These are phyloP conservation scores for Holocentrus rufus DNA, from an alignment of 2,797 vertebrate genomes.

Conservation along the genomic window DNA sequence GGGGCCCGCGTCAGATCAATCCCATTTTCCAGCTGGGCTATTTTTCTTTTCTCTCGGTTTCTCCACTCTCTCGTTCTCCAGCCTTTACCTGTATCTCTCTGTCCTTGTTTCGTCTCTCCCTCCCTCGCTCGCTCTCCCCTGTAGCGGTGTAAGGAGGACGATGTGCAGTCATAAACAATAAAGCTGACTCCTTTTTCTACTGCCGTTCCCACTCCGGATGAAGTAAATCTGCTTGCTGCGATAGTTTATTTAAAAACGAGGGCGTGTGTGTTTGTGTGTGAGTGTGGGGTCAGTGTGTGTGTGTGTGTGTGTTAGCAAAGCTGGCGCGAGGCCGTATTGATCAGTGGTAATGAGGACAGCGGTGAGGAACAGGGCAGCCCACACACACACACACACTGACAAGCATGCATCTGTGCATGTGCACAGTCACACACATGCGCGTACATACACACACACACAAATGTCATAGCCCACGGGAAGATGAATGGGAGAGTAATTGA, in stretches of 20 bases:
- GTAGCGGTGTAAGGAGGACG: conserved; percentile 37
- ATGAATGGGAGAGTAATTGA: conserved; percentile 74
- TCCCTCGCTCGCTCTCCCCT: background rate
- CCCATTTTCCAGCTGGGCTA: conserved; percentile 23
- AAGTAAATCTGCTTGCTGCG: conserved; percentile 38
- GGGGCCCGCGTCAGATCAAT: conserved; percentile 44
- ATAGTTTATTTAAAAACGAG: conserved; percentile 46
- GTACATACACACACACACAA: conserved; percentile 21
- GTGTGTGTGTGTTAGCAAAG: conserved; percentile 18
- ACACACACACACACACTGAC: conserved; percentile 25
- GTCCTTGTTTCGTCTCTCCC: conserved; percentile 11
- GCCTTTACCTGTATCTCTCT: conserved; percentile 26
- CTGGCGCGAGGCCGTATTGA: conserved; percentile 58
- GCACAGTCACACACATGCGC: background rate
- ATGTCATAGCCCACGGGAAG: conserved; percentile 50
- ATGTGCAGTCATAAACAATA: conserved; percentile 64
- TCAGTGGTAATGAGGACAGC: conserved; percentile 65
- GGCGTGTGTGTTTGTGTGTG: background rate
- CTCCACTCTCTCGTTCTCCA: conserved; percentile 3
- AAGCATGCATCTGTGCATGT: conserved; percentile 9
- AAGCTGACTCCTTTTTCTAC: conserved; percentile 46
- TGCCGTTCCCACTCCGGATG: conserved; percentile 4
- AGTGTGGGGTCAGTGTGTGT: conserved; percentile 3
- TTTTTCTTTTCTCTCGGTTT: conserved; percentile 37
- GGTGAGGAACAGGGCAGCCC: conserved; percentile 26